Evolutionary conservation across 2,113 vertebrate species (phyloP).

Genomic region (Garra rufa): DNA sequence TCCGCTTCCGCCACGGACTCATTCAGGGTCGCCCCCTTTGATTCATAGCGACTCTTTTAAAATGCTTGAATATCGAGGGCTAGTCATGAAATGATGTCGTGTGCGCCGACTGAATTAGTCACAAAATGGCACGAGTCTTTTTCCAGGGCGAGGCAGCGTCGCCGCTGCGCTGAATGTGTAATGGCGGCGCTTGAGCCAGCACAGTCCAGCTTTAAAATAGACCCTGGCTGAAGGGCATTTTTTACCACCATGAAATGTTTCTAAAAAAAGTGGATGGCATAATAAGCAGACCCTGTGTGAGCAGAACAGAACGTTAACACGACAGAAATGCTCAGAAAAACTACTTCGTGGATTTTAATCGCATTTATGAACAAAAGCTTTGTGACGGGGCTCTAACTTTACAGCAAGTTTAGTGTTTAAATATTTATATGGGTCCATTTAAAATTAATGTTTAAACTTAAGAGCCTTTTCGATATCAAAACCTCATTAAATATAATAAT

Average conservation of each 20-base stretch:
- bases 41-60: background rate
- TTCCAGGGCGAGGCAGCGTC: constrained; percentile 76
- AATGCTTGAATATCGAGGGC: background rate
- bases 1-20: constrained; percentile 73
- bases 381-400: background rate
- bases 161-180: constrained; percentile 67
- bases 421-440: background rate
- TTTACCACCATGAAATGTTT: constrained; percentile 20
- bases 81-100: constrained; percentile 15
- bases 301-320: background rate
- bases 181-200: constrained; percentile 70
- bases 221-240: constrained; percentile 24
- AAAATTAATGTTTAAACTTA: background rate
- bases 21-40: constrained; percentile 41
- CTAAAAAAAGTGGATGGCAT: background rate
- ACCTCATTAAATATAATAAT: background rate
- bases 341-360: background rate
- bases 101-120: background rate
- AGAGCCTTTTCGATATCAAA: background rate
- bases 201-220: constrained; percentile 27
- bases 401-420: background rate
- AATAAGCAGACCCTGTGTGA: background rate
- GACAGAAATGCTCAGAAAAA: background rate
- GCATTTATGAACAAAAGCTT: constrained; percentile 9
- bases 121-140: constrained; percentile 35